A percentile compares a stretch with the other conserved stretches of the same genome.
phyloP scores from a whole-genome alignment of 2,113 vertebrate genomes.

The Paracyprichromis sp. region DNA sequence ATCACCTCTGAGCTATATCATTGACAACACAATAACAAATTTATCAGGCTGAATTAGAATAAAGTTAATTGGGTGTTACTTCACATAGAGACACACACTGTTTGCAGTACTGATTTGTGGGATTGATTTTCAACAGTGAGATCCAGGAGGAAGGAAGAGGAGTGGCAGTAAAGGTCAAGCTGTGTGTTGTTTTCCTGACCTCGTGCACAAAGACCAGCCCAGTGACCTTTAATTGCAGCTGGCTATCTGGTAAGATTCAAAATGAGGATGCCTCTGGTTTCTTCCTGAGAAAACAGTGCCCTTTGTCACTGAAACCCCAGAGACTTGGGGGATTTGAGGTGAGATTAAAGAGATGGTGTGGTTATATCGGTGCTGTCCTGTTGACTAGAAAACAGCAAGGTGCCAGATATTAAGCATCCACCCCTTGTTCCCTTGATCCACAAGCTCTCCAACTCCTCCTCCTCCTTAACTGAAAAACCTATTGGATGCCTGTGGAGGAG shows the following conservation, averaged over 20 bases:
- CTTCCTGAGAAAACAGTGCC: conserved; percentile 28
- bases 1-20: neutral
- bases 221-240: conserved; percentile 30
- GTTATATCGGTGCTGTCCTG: neutral
- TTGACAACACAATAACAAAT: neutral
- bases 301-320: conserved; percentile 41
- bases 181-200: conserved; percentile 33
- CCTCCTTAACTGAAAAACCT: neutral
- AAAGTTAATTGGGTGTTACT: neutral
- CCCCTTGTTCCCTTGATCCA: conserved; percentile 12
- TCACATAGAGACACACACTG: neutral
- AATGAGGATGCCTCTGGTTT: conserved; percentile 46
- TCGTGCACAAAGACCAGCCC: conserved; percentile 13
- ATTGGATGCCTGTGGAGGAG: neutral
- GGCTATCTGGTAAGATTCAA: conserved; percentile 46
- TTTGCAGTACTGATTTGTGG: neutral
- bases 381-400: neutral
- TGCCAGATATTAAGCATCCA: conserved; percentile 3
- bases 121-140: neutral
- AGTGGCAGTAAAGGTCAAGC: conserved; percentile 12
- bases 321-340: neutral
- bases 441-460: neutral
- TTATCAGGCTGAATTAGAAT: neutral
- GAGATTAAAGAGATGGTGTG: neutral
- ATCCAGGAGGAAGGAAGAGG: neutral